Base-by-base conservation (phyloP, 2,797 vertebrate genomes). In the Brachymystax lenok region DNA sequence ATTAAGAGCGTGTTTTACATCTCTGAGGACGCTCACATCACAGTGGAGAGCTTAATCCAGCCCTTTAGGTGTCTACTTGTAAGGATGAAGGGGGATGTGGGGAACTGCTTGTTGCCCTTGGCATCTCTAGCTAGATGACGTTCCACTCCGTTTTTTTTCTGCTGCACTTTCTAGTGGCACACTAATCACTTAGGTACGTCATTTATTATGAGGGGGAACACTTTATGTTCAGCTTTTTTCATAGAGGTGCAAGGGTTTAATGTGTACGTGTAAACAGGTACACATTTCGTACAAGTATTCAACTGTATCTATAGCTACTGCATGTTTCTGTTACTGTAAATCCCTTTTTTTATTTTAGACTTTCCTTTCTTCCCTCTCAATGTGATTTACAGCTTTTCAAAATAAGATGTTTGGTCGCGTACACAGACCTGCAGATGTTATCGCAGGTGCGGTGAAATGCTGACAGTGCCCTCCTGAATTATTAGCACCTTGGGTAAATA, bases 1-100 rank as follows among this genome's bases (percentile, higher is more conserved):
- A 91, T 92, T 91, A 93, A 90, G 89, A 87, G 83, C 78, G 84
- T 92, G 89, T 92, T 93, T 92, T 92, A 88, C 90, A 92, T 93
- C 90, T 93, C 89, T 90, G 86, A 79, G 81, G 90, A 87, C 85
- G 85, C 85, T 82, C 80, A 79, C 40, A 46, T 46, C 40, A 46
- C 87, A 85, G 88, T 70, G 83, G 85, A 81, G 79, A 83, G 91
- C 85, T 86, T 88, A 89, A 90, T 90, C 86, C 90, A 87, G 84
- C 89, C 88, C 88, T 90, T 91, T 87, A 91, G 89, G 86, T 90
- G 85, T 91, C 91, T 92, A 86, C 91, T 90, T 90, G 79, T 88
- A 91, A 88, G 80, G 88, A 91, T 91, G 89, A 88, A 88, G 79
- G 82, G 85, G 86, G 71, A 86, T 88, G 88, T 81, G 69, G 79